Percentiles rank a stretch among this genome's conserved stretches.
These are phyloP conservation scores for Tachysurus fulvidraco DNA, from an alignment of 2,113 vertebrate species.

Conservation along the genomic window DNA sequence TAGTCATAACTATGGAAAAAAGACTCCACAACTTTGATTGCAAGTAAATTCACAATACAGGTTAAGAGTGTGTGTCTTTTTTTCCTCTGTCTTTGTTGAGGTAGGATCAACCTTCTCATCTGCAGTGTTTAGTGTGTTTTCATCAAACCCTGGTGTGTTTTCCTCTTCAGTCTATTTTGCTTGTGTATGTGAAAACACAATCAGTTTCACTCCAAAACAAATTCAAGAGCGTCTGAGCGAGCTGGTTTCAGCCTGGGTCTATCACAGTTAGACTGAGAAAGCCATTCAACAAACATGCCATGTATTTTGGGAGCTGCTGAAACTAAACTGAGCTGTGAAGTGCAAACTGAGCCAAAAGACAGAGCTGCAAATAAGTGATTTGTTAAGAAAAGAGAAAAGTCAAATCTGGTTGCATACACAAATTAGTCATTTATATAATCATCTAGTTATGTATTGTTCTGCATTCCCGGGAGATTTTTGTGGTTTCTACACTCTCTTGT, in stretches of 20 bases:
- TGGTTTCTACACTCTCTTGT: neutral
- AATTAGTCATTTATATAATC: neutral
- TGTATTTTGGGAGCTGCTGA: neutral
- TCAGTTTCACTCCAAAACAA: neutral
- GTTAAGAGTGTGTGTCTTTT: neutral
- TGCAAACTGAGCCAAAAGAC: neutral
- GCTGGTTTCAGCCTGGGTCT: neutral
- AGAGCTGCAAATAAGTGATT: neutral
- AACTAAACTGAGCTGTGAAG: neutral
- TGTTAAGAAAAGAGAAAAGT: neutral
- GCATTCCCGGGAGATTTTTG: neutral
- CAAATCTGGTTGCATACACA: neutral
- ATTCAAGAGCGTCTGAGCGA: too few species aligned
- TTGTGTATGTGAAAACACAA: neutral
- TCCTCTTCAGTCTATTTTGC: neutral
- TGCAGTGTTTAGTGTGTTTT: neutral
- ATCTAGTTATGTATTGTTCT: neutral
- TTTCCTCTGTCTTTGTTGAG: neutral
- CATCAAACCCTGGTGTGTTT: neutral
- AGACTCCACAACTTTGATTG: neutral
- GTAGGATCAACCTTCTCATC: neutral
- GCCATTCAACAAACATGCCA: neutral
- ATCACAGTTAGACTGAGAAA: neutral
- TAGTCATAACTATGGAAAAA: neutral
- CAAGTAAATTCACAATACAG: neutral